A percentile compares a stretch with the other conserved stretches of the same genome.
phyloP scores from a whole-genome alignment of 2,888 invertebrate species.

The Andrena bucephala region DNA sequence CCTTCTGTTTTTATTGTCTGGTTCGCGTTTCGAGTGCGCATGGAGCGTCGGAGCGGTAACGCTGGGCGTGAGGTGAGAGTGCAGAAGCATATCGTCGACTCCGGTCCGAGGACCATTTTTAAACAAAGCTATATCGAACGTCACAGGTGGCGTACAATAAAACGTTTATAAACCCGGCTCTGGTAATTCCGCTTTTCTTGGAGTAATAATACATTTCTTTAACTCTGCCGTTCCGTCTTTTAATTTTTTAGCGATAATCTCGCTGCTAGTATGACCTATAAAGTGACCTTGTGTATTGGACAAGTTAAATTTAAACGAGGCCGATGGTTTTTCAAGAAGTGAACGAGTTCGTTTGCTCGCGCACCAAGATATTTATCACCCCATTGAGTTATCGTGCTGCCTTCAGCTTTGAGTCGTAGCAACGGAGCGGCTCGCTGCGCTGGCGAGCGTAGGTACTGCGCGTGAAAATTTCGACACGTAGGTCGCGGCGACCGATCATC shows the following conservation, averaged over 20 bases:
- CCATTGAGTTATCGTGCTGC: neutral
- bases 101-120: neutral
- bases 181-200: too few species aligned
- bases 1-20: conserved; percentile 32
- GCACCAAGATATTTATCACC: neutral
- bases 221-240: too few species aligned
- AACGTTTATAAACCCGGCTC: too few species aligned
- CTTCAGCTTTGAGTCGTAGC: neutral
- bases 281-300: too few species aligned
- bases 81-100: neutral
- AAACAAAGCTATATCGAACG: neutral
- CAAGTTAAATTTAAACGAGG: too few species aligned
- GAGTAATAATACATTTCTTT: too few species aligned
- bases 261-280: too few species aligned
- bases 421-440: neutral
- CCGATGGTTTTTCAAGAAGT: too few species aligned
- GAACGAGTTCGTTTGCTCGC: neutral
- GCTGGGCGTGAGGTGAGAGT: conserved; percentile 31
- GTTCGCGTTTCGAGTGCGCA: conserved; percentile 23
- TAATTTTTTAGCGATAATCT: too few species aligned
- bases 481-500: conserved; percentile 50
- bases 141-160: too few species aligned
- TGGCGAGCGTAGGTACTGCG: conserved; percentile 26
- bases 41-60: conserved; percentile 28
- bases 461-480: conserved; percentile 48